These are phyloP conservation scores for Dynastes hyllus DNA, from an alignment of 2,888 invertebrate genomes.

Conservation along the genomic window DNA sequence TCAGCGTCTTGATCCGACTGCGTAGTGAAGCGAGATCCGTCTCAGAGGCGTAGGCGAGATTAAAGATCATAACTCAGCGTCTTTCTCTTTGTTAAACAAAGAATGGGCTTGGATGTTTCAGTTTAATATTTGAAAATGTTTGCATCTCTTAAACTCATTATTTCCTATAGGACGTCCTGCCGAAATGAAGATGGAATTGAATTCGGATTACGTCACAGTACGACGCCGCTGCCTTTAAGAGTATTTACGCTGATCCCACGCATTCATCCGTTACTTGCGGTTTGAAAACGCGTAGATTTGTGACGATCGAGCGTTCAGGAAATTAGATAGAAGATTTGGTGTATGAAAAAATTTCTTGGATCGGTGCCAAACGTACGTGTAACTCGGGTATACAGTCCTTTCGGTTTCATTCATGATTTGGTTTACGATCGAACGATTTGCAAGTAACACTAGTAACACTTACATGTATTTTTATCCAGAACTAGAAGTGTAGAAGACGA, in stretches of 20 bases:
- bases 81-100: too few relatives aligned
- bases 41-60: slow-evolving; percentile 17
- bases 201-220: background rate
- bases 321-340: slow-evolving; percentile 37
- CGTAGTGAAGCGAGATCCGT: background rate
- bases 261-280: background rate
- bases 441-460: background rate
- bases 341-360: slow-evolving; percentile 38
- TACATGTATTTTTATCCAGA: too few relatives aligned
- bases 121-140: too few relatives aligned
- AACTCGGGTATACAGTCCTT: slow-evolving; percentile 1
- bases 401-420: slow-evolving; percentile 47
- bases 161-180: background rate
- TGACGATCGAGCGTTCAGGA: slow-evolving; percentile 29
- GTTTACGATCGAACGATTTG: slow-evolving; percentile 17
- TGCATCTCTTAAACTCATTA: too few relatives aligned
- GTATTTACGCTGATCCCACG: background rate
- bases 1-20: slow-evolving; percentile 5
- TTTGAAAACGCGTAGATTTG: slow-evolving; percentile 15
- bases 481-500: too few relatives aligned
- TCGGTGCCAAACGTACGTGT: slow-evolving; percentile 32
- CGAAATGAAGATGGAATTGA: background rate
- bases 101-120: too few relatives aligned
- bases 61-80: background rate
- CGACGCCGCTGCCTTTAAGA: background rate